Conservation (phyloP, 2,797 vertebrate genomes). For the Takifugu rubripes region DNA sequence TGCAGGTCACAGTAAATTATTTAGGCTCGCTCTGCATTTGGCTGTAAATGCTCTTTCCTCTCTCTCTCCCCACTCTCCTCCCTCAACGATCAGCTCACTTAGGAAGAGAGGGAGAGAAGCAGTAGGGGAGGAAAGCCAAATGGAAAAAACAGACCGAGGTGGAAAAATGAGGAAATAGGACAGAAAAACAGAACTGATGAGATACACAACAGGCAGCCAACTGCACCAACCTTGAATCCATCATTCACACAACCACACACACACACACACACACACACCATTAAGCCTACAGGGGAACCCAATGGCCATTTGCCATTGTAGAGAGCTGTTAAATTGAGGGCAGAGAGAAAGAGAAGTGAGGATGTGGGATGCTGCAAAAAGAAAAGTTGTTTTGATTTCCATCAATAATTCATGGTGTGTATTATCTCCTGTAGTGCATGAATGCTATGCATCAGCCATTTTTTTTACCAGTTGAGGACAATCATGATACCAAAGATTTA, state of each 20-base stretch:
- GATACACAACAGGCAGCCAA: slow-evolving; percentile 13
- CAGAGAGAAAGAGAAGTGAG: slow-evolving; percentile 9
- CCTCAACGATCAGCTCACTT: slow-evolving; percentile 44
- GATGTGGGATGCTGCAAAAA: slow-evolving; percentile 5
- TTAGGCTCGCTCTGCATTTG: slow-evolving; percentile 68
- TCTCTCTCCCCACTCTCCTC: slow-evolving; percentile 29
- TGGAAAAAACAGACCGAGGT: slow-evolving; percentile 42
- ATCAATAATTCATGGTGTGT: slow-evolving; percentile 69
- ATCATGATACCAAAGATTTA: background rate
- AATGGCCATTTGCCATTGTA: slow-evolving; percentile 11
- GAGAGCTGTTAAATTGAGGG: slow-evolving; percentile 44
- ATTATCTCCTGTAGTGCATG: slow-evolving; percentile 60
- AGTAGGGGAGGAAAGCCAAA: slow-evolving; percentile 33
- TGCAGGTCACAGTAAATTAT: slow-evolving; percentile 69
- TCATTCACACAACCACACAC: background rate
- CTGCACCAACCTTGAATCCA: slow-evolving; percentile 32
- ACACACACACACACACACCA: no score
- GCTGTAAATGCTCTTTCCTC: slow-evolving; percentile 47
- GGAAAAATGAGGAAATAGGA: slow-evolving; percentile 29
- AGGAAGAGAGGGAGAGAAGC: slow-evolving; percentile 34
- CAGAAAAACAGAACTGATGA: slow-evolving; percentile 24
- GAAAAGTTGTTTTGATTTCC: slow-evolving; percentile 62
- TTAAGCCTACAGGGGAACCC: no score
- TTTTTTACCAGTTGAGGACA: slow-evolving; percentile 15
- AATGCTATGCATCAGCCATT: slow-evolving; percentile 56